Percentiles rank a stretch among this genome's conserved stretches.
Conservation (phyloP, 2,113 vertebrate genomes). For the Dicaeum eximium region DNA sequence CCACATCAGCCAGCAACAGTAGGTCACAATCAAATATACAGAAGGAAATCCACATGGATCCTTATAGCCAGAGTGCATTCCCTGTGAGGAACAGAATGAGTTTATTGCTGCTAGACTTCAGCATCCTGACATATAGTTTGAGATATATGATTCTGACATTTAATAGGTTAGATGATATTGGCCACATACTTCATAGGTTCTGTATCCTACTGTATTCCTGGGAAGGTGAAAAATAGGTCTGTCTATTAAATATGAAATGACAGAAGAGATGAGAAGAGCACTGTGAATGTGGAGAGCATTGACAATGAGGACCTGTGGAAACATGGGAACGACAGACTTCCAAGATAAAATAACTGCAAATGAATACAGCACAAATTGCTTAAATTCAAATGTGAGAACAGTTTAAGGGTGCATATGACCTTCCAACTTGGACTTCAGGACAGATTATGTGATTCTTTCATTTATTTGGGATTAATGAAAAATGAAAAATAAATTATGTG, state of each 20-base stretch:
- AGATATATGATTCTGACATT: conserved; percentile 76
- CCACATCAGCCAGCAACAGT: neutral
- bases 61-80: neutral
- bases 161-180: conserved; percentile 74
- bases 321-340: neutral
- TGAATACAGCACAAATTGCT: conserved; percentile 25
- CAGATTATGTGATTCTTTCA: neutral
- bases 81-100: conserved; percentile 16
- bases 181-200: conserved; percentile 68
- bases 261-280: conserved; percentile 64
- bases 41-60: neutral
- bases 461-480: neutral
- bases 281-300: conserved; percentile 28
- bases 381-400: neutral
- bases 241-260: conserved; percentile 53
- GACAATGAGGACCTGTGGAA: conserved; percentile 6
- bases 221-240: conserved; percentile 68
- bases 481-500: neutral
- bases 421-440: neutral
- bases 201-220: conserved; percentile 57
- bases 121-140: conserved; percentile 64
- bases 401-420: neutral
- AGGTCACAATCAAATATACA: neutral
- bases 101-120: conserved; percentile 42
- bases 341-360: neutral